Evolutionary conservation across 2,888 invertebrate species (phyloP).

Genomic region (Neocrepidodera transversa): DNA sequence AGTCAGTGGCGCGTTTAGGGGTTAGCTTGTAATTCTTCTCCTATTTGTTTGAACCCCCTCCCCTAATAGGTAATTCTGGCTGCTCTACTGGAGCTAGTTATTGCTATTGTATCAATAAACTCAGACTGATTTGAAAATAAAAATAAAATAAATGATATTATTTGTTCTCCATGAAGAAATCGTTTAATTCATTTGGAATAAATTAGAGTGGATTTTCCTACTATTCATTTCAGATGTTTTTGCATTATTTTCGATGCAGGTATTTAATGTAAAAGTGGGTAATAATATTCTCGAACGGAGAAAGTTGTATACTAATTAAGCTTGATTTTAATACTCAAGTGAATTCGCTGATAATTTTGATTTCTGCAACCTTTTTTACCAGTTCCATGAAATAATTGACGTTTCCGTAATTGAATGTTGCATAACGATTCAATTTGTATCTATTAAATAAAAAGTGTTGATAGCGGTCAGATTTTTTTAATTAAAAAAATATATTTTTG

Average conservation of each 20-base stretch:
- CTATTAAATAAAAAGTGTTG: too few species aligned
- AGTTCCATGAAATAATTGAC: not conserved
- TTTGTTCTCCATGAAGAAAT: too few species aligned
- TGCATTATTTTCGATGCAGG: conserved; percentile 2
- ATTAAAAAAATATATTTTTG: too few species aligned
- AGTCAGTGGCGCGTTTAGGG: too few species aligned
- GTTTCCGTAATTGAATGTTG: conserved; percentile 2
- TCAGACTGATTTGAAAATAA: too few species aligned
- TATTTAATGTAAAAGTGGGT: conserved; percentile 2
- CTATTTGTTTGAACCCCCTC: too few species aligned
- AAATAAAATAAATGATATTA: too few species aligned
- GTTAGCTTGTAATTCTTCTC: too few species aligned
- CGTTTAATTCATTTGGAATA: not conserved
- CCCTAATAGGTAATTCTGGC: too few species aligned
- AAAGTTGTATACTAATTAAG: conserved; percentile 17
- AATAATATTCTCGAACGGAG: conserved; percentile 5
- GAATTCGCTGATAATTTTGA: not conserved
- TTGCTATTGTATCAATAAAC: too few species aligned
- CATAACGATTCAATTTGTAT: not conserved
- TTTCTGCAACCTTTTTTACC: not conserved
- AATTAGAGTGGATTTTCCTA: conserved; percentile 5
- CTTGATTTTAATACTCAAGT: not conserved
- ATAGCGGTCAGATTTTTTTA: too few species aligned
- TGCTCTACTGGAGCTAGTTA: too few species aligned
- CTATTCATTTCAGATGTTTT: not conserved